Conservation (phyloP, 2,888 invertebrate species). For the Elysia crispata region DNA sequence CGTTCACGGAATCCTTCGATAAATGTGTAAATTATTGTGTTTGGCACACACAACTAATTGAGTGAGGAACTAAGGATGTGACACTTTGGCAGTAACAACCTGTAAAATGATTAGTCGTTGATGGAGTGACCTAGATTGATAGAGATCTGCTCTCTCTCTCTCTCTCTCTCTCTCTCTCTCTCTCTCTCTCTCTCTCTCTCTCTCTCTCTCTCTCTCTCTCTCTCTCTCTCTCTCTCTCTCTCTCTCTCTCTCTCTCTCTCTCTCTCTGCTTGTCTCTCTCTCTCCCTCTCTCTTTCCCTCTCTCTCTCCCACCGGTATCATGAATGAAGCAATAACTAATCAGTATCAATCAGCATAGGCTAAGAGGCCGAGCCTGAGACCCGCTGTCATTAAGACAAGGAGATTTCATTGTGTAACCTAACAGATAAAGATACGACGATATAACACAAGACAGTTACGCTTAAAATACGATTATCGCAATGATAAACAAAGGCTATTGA, state of each 20-base stretch:
- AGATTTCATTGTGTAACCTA: too few species aligned
- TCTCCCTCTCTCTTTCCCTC: neutral
- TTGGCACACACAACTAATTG: neutral
- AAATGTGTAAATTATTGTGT: neutral
- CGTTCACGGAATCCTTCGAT: too few species aligned
- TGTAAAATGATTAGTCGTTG: too few species aligned
- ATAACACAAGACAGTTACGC: too few species aligned
- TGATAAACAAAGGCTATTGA: too few species aligned
- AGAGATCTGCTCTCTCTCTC: neutral
- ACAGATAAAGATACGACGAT: too few species aligned
- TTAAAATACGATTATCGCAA: too few species aligned
- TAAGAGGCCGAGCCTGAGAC: too few species aligned
- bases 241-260: neutral
- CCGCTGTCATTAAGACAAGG: too few species aligned
- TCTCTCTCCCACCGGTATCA: neutral
- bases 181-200: neutral
- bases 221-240: slow-evolving; percentile 2
- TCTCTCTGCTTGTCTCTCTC: neutral
- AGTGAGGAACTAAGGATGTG: neutral
- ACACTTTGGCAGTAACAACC: too few species aligned
- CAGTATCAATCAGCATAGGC: too few species aligned
- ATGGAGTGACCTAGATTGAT: neutral
- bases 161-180: slow-evolving; percentile 4
- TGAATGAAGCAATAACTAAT: too few species aligned
- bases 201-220: slow-evolving; percentile 3